Evolutionary conservation across 1,140 invertebrate genomes (phyloP), one percentile per base, ranked within the genome.

Genomic region (Musca vetustissima): DNA sequence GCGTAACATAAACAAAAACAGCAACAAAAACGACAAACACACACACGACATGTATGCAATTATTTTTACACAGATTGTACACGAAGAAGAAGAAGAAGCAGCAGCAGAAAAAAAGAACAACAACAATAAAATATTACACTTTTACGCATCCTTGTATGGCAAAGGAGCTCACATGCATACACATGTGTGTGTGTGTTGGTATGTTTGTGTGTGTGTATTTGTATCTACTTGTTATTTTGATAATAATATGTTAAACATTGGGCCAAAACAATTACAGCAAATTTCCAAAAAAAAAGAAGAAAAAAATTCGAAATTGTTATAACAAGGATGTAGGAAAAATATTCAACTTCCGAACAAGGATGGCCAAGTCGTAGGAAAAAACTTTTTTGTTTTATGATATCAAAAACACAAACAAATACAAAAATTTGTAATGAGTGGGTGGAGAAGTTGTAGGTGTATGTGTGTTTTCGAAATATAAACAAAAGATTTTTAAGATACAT

Each of bases 161-260:
- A 32, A n/a, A n/a, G n/a, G n/a, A n/a, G n/a, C n/a, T n/a, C n/a
- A n/a, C n/a, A n/a, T n/a, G n/a, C n/a, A n/a, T 9, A 32, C 28
- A 32, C 28, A 32, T 32, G 28, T 32, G 28, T 32, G 9, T 32
- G 9, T 32, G 28, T 32, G 28, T 32, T n/a, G n/a, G n/a, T n/a
- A n/a, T n/a, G n/a, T n/a, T n/a, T n/a, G 28, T 32, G 28, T 32
- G 28, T 9, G 3, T 32, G 28, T n/a, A n/a, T n/a, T 32, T n/a
- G 28, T 32, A 32, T 32, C 28, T 32, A 3, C 28, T 32, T 32
- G 28, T 32, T 32, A 52, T 19, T 19, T 52, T 19, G 7, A 9
- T 52, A 52, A 52, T 52, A 52, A 52, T 52, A 52, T 52, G 50
- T 19, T 52, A 52, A 52, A 52, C 17, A 52, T 52, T 52, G 15